Evolutionary conservation across 2,113 vertebrate species (phyloP).

Genomic region (Blennius ocellaris): DNA sequence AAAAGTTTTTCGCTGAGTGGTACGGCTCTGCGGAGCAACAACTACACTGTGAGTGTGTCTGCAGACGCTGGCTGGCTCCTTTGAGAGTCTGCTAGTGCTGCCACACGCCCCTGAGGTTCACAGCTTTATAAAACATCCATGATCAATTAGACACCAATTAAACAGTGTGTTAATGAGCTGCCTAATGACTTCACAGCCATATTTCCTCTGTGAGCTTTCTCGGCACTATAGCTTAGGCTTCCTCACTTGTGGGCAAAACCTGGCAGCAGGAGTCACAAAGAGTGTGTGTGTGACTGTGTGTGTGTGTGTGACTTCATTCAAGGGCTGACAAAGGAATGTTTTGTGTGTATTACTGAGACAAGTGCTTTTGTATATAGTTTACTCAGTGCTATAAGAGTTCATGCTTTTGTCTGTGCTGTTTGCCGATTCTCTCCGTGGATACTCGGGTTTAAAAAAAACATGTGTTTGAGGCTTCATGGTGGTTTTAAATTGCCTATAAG

Average conservation of each 20-base stretch:
- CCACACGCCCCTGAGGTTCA: slow-evolving; percentile 52
- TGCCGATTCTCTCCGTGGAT: too few species aligned
- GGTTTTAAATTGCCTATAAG: too few species aligned
- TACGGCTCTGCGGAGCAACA: slow-evolving; percentile 15
- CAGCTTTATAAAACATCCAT: slow-evolving; percentile 68
- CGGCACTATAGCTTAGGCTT: slow-evolving; percentile 26
- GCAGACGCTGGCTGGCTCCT: slow-evolving; percentile 22
- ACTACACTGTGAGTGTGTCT: slow-evolving; percentile 22
- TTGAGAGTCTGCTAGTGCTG: slow-evolving; percentile 27
- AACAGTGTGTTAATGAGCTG: slow-evolving; percentile 70
- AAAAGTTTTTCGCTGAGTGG: slow-evolving; percentile 1
- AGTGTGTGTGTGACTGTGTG: slow-evolving; percentile 16
- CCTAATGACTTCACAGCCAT: slow-evolving; percentile 73
- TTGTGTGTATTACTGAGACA: too few species aligned
- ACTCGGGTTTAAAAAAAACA: too few species aligned
- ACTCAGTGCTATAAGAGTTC: too few species aligned
- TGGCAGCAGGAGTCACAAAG: slow-evolving; percentile 13
- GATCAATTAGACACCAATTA: slow-evolving; percentile 81
- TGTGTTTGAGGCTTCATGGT: too few species aligned
- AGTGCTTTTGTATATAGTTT: too few species aligned
- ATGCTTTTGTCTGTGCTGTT: too few species aligned
- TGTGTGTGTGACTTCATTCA: slow-evolving; percentile 21
- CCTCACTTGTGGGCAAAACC: slow-evolving; percentile 29
- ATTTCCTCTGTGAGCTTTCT: slow-evolving; percentile 59
- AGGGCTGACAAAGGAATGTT: too few species aligned